phyloP scores from a whole-genome alignment of 2,888 invertebrate species.

The Nephrotoma flavescens region DNA sequence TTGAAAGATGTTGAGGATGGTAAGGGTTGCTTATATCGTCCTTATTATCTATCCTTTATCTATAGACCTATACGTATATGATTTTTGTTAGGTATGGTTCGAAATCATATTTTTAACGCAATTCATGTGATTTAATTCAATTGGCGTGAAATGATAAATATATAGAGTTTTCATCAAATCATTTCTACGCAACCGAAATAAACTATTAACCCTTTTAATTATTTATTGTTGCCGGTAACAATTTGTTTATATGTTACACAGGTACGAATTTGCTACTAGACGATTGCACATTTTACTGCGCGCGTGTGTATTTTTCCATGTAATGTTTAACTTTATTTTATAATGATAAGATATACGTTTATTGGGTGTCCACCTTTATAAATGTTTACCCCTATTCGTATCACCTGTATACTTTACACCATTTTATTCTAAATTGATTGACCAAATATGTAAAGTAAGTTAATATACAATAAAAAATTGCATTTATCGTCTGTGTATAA shows the following conservation, averaged over 20 bases:
- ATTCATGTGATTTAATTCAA: neutral
- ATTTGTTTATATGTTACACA: neutral
- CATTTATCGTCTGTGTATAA: too few species aligned
- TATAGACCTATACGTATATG: neutral
- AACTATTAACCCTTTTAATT: neutral
- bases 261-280: neutral
- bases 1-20: neutral
- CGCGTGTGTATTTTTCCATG: neutral
- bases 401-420: neutral
- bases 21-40: neutral
- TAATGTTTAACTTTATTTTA: neutral
- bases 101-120: neutral
- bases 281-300: neutral
- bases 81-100: neutral
- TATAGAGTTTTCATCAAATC: neutral
- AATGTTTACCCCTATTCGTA: neutral
- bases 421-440: neutral
- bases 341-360: neutral
- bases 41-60: neutral
- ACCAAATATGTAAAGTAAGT: neutral
- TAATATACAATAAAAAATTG: neutral
- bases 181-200: neutral
- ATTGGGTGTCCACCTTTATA: neutral
- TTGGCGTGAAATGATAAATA: neutral
- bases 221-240: neutral